Percentiles rank a stretch among this genome's conserved stretches.
Evolutionary conservation across 2,888 invertebrate genomes (phyloP).

Genomic region (Drosophila kanekoi): DNA sequence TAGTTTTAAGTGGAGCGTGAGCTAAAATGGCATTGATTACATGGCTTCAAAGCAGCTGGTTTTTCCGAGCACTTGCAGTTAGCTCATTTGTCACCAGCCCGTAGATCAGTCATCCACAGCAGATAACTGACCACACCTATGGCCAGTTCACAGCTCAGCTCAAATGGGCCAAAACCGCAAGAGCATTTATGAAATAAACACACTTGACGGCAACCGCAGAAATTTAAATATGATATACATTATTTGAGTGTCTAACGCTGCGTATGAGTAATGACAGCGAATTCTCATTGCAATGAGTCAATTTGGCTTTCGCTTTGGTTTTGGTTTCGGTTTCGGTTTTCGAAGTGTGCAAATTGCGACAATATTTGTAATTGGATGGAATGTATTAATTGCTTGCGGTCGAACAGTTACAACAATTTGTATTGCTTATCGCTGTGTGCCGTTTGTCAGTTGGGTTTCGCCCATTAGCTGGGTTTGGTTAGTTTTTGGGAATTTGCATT

Average conservation of each 20-base stretch:
- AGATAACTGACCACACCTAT: conserved; percentile 52
- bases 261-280: conserved; percentile 70
- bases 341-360: conserved; percentile 33
- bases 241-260: conserved; percentile 40
- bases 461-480: not conserved
- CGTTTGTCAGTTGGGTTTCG: conserved; percentile 4
- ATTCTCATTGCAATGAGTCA: conserved; percentile 41
- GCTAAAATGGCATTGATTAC: too few relatives aligned
- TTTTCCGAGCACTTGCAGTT: conserved; percentile 18
- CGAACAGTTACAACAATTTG: conserved; percentile 20
- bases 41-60: not conserved
- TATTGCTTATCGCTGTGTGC: conserved; percentile 28
- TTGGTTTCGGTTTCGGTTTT: conserved; percentile 1
- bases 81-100: conserved; percentile 28
- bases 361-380: conserved; percentile 32
- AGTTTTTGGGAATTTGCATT: conserved; percentile 10
- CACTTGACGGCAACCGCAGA: conserved; percentile 53
- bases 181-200: conserved; percentile 34
- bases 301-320: conserved; percentile 22
- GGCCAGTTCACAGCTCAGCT: conserved; percentile 2
- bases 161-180: conserved; percentile 30
- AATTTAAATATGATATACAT: conserved; percentile 36
- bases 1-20: too few relatives aligned
- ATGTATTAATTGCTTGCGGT: conserved; percentile 28
- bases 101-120: conserved; percentile 30